Evolutionary conservation across 2,797 vertebrate genomes (phyloP), one percentile per base, ranked within the genome.

Genomic region (Steatocranus sp.): DNA sequence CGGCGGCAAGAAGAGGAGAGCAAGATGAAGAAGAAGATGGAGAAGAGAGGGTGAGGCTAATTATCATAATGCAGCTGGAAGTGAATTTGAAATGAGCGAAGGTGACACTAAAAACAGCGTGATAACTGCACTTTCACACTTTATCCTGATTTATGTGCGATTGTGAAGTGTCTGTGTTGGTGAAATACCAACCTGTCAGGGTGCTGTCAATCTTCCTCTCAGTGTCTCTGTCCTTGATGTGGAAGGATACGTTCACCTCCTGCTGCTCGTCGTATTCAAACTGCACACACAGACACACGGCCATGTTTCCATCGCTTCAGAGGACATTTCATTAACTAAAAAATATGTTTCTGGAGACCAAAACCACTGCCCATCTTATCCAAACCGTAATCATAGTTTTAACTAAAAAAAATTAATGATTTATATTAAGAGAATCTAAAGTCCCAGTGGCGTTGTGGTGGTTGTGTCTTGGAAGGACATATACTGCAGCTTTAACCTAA

Each of bases 171-270:
- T 61, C 3, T 70, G 41, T 75, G 15, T 14, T 7, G 34, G 77
- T 23, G 56, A 76, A 27, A 89, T 48, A 92, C 96, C 89, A 91
- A 99, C 98, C 98, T 93, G 96, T 97, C 53, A 99, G 93, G 10
- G 96, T 97, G 95, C 98, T 99, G 97, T 99, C 98, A 78, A 99
- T 97, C 92, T 96, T 97, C 93, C 93, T 94, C 73, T 92, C 89
- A 0, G 89, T 95, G 43, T 85, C 88, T 11, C 87, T 92, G 48
- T 96, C 95, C 93, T 95, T 98, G 88, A 99, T 92, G 8, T 96
- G 97, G 93, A 99, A 97, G 43, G 96, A 96, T 75, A 99, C 89
- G 66, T 95, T 96, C 76, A 97, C 90, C 5, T 97, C 98, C 93
- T 98, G 98, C 80, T 96, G 96, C 93, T 96, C 91, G 63, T 96